Conservation (phyloP, 2,888 invertebrate genomes). For the Byasa hedistus region DNA sequence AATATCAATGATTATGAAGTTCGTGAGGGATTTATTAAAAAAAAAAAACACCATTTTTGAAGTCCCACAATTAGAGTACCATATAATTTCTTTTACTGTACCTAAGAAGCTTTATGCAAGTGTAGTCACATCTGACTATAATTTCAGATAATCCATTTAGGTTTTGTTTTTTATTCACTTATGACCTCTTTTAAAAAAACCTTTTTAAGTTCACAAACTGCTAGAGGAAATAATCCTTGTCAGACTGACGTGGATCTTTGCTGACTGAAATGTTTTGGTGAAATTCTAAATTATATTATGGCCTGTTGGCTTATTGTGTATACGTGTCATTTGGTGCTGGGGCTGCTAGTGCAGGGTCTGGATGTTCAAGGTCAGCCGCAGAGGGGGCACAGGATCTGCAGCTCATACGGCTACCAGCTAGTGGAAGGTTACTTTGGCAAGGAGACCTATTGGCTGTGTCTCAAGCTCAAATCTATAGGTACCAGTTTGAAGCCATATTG, state of each 20-base stretch:
- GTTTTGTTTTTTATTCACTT: neutral
- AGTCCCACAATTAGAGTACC: no score
- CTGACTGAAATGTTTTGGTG: conserved; percentile 10
- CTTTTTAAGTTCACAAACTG: neutral
- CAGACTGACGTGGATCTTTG: conserved; percentile 9
- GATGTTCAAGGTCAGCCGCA: conserved; percentile 26
- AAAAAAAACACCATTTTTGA: no score
- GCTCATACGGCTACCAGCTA: conserved; percentile 47
- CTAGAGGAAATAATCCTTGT: conserved; percentile 18
- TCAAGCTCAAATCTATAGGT: conserved; percentile 55
- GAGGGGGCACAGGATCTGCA: conserved; percentile 36
- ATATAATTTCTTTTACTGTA: no score
- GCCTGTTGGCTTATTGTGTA: conserved; percentile 27
- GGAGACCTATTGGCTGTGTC: conserved; percentile 56
- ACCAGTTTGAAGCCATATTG: conserved; percentile 18
- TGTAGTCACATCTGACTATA: no score
- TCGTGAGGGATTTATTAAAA: no score
- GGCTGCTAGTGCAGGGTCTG: conserved; percentile 25
- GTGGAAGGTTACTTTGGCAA: conserved; percentile 57
- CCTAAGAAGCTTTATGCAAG: no score
- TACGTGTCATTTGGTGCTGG: conserved; percentile 18
- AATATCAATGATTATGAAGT: no score
- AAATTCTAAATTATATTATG: conserved; percentile 32
- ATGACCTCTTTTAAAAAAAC: neutral
- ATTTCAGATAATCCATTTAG: neutral